Base-by-base conservation (phyloP, 2,797 vertebrate genomes). In the Echeneis naucrates region DNA sequence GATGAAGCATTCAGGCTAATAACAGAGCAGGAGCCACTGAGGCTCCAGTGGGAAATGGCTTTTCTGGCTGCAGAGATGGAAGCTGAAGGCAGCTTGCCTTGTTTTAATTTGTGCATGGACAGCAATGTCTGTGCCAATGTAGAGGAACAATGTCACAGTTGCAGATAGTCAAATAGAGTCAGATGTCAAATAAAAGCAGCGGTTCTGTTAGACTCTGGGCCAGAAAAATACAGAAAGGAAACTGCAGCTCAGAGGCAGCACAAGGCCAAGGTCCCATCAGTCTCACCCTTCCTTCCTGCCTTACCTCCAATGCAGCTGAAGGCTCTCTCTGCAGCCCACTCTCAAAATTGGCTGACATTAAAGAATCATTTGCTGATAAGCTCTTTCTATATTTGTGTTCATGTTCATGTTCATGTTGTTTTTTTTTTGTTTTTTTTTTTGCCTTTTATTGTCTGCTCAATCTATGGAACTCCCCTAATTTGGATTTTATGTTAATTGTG, bases 171-270 rank as follows among this genome's bases (percentile, higher is more conserved):
- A 69, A n/a, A 68, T 30, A 30, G 6, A 30, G 35, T 66, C 56
- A 75, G 55, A 45, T 74, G 65, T 66, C 54, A 24, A 51, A 68
- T 66, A 58, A 60, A 54, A 66, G 51, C 67, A 37, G 62, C 50
- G 38, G 42, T 62, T 77, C 1, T 57, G 61, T 62, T 70, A 53
- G 40, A 33, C 8, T 70, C 47, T 40, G 52, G 52, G 75, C 78
- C 57, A 75, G 75, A 72, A 75, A 78, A 78, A 80, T 78, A 84
- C 82, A 89, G 84, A 77, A 87, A 84, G 26, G 52, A 68, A 68
- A 67, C 37, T 4, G 30, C 21, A 17, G 77, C 85, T 85, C 85
- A 67, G 57, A 76, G 69, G 45, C 78, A 72, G 69, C 66, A 68
- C 12, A 44, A 83, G 65, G 70, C 78, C 83, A 86, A 82, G 60